Evolutionary conservation across 2,113 vertebrate species (phyloP), one percentile per base, ranked within the genome.

Genomic region (Gallinago jamesoni): DNA sequence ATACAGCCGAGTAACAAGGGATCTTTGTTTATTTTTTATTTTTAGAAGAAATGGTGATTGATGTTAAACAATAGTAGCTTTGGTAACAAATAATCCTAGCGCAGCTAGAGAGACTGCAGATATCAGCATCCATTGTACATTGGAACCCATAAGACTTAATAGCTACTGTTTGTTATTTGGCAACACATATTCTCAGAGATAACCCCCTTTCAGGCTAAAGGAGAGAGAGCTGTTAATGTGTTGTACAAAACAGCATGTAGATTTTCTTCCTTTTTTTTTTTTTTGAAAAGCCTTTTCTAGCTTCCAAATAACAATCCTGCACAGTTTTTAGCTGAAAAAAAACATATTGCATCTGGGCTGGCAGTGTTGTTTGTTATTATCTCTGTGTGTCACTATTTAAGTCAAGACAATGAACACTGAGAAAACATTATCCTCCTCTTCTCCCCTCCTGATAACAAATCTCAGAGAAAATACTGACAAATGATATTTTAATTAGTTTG

Each of bases 401-500:
- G 84, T 87, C 81, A 97, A 94, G 79, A 96, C 76, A 97, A 97
- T 53, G 87, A 91, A 94, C 83, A 64, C 59, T 74, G 69, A 90
- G 83, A 97, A 98, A 96, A 97, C 31, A 92, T 79, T 84, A 86
- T 96, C 78, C 39, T 79, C 14, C 6, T 82, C 53, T 81, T 74
- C 11, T 23, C 15, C 3, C 2, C 2, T 89, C 67, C 73, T 94
- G 74, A 95, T 98, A 98, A 95, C 41, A 96, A 92, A 93, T 91
- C 72, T 83, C 81, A 83, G 84, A 83, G 57, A 96, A 98, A 91
- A 87, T 96, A 97, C 91, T 96, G 96, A 95, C 93, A 98, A 96
- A 97, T 94, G 33, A 88, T 93, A 95, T 96, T 98, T 97, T 97
- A 98, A 97, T 98, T 98, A 93, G 41, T 96, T 97, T 98, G 94